These are phyloP conservation scores for Balanococcus diminutus DNA, from an alignment of 2,888 invertebrate genomes.

Conservation along the genomic window DNA sequence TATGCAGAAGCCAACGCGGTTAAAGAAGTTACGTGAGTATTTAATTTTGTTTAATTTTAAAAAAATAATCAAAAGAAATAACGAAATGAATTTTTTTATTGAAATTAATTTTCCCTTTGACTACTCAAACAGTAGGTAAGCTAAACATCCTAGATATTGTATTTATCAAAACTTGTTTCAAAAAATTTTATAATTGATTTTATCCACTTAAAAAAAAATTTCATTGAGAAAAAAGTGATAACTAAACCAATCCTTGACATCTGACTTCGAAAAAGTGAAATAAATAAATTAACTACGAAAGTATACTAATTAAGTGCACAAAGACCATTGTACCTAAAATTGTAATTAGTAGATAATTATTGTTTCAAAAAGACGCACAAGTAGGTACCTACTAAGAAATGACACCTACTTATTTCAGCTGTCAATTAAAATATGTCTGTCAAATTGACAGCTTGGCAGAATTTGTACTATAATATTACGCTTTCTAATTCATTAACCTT, in stretches of 20 bases:
- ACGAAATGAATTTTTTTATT: too few relatives aligned
- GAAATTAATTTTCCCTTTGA: too few relatives aligned
- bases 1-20: not conserved
- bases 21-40: constrained; percentile 27
- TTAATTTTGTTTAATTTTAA: too few relatives aligned
- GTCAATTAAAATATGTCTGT: not conserved
- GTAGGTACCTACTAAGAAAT: too few relatives aligned
- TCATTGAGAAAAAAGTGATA: not conserved
- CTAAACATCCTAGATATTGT: too few relatives aligned
- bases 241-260: not conserved
- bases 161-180: too few relatives aligned
- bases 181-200: too few relatives aligned
- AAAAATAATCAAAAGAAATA: too few relatives aligned
- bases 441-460: not conserved
- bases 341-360: not conserved
- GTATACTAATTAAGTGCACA: not conserved
- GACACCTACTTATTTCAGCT: not conserved
- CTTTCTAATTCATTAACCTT: not conserved
- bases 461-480: not conserved
- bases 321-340: not conserved
- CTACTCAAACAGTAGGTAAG: too few relatives aligned
- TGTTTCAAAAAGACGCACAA: not conserved
- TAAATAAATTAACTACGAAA: not conserved
- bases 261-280: not conserved
- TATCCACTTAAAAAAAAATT: not conserved